Conservation (phyloP, 2,113 vertebrate species). For the Dissostichus mawsoni region DNA sequence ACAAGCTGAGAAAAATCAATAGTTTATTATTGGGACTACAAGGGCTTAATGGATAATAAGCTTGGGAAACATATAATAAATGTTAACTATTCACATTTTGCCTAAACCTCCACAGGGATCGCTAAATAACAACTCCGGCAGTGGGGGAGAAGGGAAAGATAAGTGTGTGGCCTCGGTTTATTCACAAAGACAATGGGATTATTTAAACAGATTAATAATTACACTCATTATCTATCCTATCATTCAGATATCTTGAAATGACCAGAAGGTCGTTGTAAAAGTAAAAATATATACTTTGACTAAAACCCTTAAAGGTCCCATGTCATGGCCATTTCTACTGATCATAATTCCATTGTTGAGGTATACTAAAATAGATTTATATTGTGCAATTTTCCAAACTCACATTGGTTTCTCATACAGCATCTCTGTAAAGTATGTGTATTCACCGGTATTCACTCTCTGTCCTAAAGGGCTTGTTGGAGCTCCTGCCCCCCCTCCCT, state of each 20-base stretch:
- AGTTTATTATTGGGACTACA: not conserved
- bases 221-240: no score
- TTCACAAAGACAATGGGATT: not conserved
- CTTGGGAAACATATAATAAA: not conserved
- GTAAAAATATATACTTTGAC: no score
- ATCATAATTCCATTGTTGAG: no score
- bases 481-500: no score
- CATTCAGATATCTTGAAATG: not conserved
- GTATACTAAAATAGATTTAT: no score
- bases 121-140: not conserved
- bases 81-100: not conserved
- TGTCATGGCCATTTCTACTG: no score
- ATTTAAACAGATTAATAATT: slow-evolving; percentile 8
- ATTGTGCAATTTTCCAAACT: no score
- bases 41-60: not conserved
- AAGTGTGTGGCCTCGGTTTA: not conserved
- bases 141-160: not conserved
- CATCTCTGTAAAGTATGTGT: no score
- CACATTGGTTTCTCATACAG: no score
- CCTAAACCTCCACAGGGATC: not conserved
- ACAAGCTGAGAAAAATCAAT: slow-evolving; percentile 29
- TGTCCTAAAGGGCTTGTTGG: no score
- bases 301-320: not conserved
- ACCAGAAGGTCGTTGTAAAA: not conserved
- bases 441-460: no score